Conservation (phyloP, 1,140 invertebrate species). For the Tetramorium simillimum region DNA sequence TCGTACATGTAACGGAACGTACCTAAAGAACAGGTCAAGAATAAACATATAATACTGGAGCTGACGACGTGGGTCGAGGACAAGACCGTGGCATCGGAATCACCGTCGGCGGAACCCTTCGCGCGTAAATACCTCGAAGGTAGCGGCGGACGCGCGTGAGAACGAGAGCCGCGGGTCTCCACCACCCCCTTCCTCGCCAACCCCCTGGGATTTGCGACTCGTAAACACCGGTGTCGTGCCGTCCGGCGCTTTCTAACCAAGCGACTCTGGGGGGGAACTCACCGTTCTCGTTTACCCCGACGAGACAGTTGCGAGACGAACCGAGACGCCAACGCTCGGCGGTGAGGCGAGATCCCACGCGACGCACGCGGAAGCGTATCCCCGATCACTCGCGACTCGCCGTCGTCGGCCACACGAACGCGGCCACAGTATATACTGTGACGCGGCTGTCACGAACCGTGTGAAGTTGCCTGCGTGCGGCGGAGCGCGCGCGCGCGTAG, state of each 20-base stretch:
- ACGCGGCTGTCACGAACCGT: background rate
- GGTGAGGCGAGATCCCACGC: background rate
- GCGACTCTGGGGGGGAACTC: background rate
- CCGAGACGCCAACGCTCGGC: conserved; percentile 6
- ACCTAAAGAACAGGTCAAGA: too few species aligned
- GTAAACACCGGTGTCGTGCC: conserved; percentile 35
- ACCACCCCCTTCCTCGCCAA: too few species aligned
- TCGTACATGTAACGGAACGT: too few species aligned
- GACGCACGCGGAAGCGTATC: background rate
- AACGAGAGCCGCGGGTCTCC: background rate
- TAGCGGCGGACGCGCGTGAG: background rate
- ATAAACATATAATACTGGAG: background rate
- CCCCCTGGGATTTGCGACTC: background rate
- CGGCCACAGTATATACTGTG: too few species aligned
- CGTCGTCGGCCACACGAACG: background rate
- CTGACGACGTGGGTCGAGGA: background rate
- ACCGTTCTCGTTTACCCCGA: background rate
- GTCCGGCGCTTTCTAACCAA: conserved; percentile 21
- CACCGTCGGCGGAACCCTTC: background rate
- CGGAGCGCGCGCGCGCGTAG: background rate
- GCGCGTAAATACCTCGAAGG: background rate
- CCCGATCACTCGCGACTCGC: background rate
- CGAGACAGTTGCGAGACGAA: background rate
- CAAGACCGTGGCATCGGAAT: background rate
- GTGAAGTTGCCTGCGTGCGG: background rate